phyloP scores from a whole-genome alignment of 1,140 invertebrate species.

The Pseudoatta argentina region DNA sequence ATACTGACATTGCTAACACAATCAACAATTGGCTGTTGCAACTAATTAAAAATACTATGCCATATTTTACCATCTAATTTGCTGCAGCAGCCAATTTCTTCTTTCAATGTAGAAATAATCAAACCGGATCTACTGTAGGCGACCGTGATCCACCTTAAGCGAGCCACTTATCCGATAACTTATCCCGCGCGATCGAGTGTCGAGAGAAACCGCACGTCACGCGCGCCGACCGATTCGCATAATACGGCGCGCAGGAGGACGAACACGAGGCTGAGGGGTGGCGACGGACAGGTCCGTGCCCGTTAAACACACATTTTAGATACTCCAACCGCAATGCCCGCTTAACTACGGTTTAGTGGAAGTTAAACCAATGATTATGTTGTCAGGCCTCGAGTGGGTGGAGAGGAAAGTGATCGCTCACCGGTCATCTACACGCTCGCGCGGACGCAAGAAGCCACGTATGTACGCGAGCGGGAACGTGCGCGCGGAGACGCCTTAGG shows the following conservation, averaged over 20 bases:
- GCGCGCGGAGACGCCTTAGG: constrained; percentile 36
- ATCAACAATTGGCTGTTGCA: no score
- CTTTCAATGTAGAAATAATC: not conserved
- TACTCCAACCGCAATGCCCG: constrained; percentile 83
- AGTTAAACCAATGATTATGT: constrained; percentile 86
- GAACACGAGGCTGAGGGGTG: constrained; percentile 58
- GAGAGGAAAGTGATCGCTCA: constrained; percentile 84
- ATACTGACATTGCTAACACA: no score
- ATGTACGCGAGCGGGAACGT: constrained; percentile 22
- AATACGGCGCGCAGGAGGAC: constrained; percentile 28
- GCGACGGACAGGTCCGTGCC: constrained; percentile 53
- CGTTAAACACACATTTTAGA: constrained; percentile 85
- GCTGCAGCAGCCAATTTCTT: no score
- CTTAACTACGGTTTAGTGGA: constrained; percentile 84
- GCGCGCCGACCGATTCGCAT: constrained; percentile 57
- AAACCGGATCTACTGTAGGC: constrained; percentile 37
- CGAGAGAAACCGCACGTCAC: constrained; percentile 14
- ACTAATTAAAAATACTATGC: no score
- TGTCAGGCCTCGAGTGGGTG: constrained; percentile 83
- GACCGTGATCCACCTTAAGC: constrained; percentile 45
- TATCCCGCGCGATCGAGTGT: constrained; percentile 31
- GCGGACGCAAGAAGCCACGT: constrained; percentile 42
- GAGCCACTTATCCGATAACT: constrained; percentile 56
- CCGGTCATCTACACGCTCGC: constrained; percentile 71
- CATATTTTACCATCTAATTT: no score